Percentiles rank a stretch among this genome's conserved stretches.
phyloP scores from a whole-genome alignment of 2,888 invertebrate species.

The Odontomyia ornata region DNA sequence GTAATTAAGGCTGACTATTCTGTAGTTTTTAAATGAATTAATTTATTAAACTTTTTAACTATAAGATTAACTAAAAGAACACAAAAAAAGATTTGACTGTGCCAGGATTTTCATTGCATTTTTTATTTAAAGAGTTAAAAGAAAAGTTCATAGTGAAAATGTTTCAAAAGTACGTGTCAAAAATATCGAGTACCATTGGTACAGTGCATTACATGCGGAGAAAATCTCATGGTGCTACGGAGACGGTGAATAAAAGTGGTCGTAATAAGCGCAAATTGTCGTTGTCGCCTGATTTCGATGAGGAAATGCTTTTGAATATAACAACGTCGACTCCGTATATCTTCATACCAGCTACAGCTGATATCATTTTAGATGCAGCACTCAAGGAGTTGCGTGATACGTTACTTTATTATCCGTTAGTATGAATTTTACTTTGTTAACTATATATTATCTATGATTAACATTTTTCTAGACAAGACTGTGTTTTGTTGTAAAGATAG shows the following conservation, averaged over 20 bases:
- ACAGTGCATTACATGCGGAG: constrained; percentile 51
- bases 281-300: constrained; percentile 32
- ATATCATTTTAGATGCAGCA: constrained; percentile 66
- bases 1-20: constrained; percentile 38
- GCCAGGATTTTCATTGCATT: neutral
- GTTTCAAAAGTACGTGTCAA: constrained; percentile 62
- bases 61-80: neutral
- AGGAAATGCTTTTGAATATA: constrained; percentile 44
- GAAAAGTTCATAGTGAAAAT: constrained; percentile 51
- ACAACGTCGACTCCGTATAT: constrained; percentile 58
- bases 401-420: constrained; percentile 67
- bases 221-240: constrained; percentile 48
- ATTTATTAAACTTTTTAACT: neutral
- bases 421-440: constrained; percentile 43
- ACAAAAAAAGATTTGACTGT: no score
- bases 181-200: constrained; percentile 60
- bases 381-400: constrained; percentile 65
- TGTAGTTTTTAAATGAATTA: no score
- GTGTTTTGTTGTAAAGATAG: no score
- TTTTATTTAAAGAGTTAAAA: neutral
- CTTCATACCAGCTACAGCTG: constrained; percentile 63
- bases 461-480: no score
- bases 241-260: constrained; percentile 37
- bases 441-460: no score
- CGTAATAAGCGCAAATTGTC: constrained; percentile 33